Conservation (phyloP, 2,113 vertebrate species). For the Scytalopus superciliaris region DNA sequence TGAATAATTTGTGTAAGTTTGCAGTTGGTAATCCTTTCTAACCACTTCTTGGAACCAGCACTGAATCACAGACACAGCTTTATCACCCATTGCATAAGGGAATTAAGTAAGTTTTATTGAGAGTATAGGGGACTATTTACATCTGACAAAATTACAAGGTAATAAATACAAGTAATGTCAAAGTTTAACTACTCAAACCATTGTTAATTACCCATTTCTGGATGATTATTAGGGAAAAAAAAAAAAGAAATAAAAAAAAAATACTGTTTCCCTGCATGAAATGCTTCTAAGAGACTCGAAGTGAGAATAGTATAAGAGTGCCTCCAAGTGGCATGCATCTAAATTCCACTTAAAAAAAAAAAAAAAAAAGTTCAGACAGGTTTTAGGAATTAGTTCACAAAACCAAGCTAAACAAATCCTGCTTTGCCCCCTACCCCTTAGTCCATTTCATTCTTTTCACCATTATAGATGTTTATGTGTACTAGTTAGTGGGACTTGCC, state of each 20-base stretch:
- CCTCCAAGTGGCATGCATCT: slow-evolving; percentile 78
- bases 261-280: not conserved
- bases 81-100: slow-evolving; percentile 13
- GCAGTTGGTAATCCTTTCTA: slow-evolving; percentile 21
- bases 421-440: too few species aligned
- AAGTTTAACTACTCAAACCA: slow-evolving; percentile 74
- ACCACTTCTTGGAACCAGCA: slow-evolving; percentile 9
- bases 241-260: slow-evolving; percentile 32
- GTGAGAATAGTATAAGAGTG: slow-evolving; percentile 74
- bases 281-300: not conserved
- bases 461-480: not conserved
- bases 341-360: slow-evolving; percentile 56
- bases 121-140: slow-evolving; percentile 59
- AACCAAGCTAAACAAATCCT: not conserved
- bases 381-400: not conserved
- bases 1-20: slow-evolving; percentile 11
- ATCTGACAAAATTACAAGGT: slow-evolving; percentile 61
- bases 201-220: slow-evolving; percentile 70
- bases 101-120: slow-evolving; percentile 51
- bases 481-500: not conserved
- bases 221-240: slow-evolving; percentile 66
- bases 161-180: slow-evolving; percentile 72
- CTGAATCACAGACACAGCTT: not conserved
- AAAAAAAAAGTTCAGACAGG: slow-evolving; percentile 31
- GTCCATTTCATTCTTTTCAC: not conserved